phyloP scores from a whole-genome alignment of 2,113 vertebrate species.

The Sterrhoptilus dennistouni region DNA sequence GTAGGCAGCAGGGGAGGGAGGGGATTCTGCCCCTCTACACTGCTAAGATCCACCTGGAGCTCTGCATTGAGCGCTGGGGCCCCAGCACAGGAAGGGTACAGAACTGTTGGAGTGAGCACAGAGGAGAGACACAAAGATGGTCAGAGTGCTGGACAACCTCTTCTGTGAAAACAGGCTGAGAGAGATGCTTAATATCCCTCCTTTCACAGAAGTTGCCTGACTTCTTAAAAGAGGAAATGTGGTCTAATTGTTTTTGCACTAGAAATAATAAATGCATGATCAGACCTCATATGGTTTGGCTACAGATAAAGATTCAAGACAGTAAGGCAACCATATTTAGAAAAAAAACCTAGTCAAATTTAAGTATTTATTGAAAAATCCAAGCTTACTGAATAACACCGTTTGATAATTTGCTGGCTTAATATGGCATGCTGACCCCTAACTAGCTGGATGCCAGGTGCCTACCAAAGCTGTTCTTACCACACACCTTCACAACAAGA shows the following conservation, averaged over 20 bases:
- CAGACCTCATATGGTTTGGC: neutral
- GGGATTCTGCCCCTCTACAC: neutral
- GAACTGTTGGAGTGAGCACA: fast-evolving
- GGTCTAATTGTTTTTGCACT: neutral
- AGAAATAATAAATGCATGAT: neutral
- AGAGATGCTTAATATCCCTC: neutral
- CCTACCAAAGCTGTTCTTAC: neutral
- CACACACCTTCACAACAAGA: neutral
- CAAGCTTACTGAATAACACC: neutral
- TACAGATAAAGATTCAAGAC: neutral
- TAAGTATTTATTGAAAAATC: neutral
- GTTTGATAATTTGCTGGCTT: neutral
- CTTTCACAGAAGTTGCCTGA: neutral
- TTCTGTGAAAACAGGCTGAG: neutral
- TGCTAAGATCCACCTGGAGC: neutral
- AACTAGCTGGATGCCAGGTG: neutral
- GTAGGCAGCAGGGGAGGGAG: neutral
- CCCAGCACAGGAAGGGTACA: fast-evolving
- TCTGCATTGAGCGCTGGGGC: neutral
- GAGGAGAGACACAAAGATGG: neutral
- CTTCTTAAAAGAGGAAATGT: neutral
- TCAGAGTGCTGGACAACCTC: neutral
- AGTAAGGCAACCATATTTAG: neutral
- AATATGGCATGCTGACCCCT: neutral
- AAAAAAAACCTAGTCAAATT: neutral